Evolutionary conservation across 2,797 vertebrate species (phyloP), one percentile per base, ranked within the genome.

Genomic region (Adelosebastes latens): DNA sequence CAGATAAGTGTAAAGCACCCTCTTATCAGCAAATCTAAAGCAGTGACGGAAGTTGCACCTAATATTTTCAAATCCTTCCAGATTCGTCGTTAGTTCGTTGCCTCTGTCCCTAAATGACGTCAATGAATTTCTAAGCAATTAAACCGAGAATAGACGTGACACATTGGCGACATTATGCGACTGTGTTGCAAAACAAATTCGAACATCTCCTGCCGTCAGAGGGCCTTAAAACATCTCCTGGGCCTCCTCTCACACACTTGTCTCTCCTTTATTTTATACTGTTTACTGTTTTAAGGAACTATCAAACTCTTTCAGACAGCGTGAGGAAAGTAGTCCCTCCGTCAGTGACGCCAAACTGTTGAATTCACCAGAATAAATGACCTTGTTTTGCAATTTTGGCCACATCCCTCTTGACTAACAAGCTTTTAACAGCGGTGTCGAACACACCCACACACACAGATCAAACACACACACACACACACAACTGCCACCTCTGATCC

Each of bases 401-500:
- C 83, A 82, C 67, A 58, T 64, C 65, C 81, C 71, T 75, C 8
- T 68, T 84, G 65, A 84, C 83, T 74, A 75, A 86, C 46, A 29
- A 78, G 46, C 31, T 58, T 80, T 74, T 56, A 75, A 82, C 68
- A 88, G 79, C 64, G 75, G 72, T 69, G 69, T 72, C 13, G 2
- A 64, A 62, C 29, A 73, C 13, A 39, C 42, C 13, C 32, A 62
- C n/a, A 34, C 24, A 55, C 70, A 64, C 29, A 67, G 3, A 24
- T 20, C 25, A 32, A 16, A 56, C 61, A 24, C 70, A 76, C 64
- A 8, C 39, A 42, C 5, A 0, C 5, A 0, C 49, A n/a, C 64
- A 82, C 65, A 89, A 74, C 72, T 78, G 62, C 67, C 76, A 87
- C 87, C 86, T 85, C 80, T 81, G 80, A 88, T 80, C 73, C 69